Evolutionary conservation across 2,113 vertebrate genomes (phyloP).

Genomic region (Pontoporia blainvillei): DNA sequence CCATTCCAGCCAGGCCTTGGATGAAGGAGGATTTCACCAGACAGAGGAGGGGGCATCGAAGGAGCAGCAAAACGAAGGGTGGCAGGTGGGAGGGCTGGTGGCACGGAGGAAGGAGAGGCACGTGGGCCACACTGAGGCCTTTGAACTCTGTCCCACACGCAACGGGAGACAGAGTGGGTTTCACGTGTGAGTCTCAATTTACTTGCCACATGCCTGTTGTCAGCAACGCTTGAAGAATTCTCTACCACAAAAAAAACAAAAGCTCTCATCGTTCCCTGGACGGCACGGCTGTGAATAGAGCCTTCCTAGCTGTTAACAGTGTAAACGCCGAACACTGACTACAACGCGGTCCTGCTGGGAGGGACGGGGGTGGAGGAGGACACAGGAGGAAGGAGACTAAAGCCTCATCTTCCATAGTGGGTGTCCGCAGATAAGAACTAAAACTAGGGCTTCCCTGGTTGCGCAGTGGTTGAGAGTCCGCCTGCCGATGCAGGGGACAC

Average conservation of each 20-base stretch:
- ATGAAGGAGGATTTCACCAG: background rate
- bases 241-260: background rate
- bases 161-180: background rate
- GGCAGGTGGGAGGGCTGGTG: background rate
- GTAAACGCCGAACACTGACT: fast-evolving
- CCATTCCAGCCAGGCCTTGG: background rate
- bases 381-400: background rate
- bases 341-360: too few species aligned
- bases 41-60: background rate
- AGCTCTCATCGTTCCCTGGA: too few species aligned
- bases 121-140: fast-evolving
- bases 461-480: too few species aligned
- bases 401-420: background rate
- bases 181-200: background rate
- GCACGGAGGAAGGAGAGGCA: background rate
- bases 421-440: background rate
- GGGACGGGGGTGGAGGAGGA: background rate
- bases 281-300: fast-evolving
- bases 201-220: background rate
- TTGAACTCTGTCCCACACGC: background rate
- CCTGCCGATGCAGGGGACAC: too few species aligned
- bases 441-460: background rate
- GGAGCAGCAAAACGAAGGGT: too few species aligned
- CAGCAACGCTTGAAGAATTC: background rate
- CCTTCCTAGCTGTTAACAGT: fast-evolving